Conservation (phyloP, 2,888 invertebrate genomes). For the Odontocerum albicorne region DNA sequence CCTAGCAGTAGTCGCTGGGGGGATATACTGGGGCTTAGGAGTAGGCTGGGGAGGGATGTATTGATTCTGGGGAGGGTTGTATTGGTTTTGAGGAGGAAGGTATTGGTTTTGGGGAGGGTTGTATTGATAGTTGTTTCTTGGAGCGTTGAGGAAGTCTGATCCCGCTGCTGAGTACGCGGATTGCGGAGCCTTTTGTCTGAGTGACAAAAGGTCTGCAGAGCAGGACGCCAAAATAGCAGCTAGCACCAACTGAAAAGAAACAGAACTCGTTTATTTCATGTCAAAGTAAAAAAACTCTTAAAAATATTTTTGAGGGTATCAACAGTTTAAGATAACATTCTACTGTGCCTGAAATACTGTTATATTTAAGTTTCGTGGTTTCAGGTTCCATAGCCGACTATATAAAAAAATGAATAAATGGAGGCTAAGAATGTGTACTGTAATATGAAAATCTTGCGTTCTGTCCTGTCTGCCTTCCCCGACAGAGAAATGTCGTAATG, state of each 20-base stretch:
- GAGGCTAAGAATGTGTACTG: too few relatives aligned
- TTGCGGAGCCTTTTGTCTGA: constrained; percentile 31
- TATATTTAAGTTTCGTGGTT: too few relatives aligned
- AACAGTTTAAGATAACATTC: too few relatives aligned
- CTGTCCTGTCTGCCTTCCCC: too few relatives aligned
- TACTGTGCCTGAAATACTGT: too few relatives aligned
- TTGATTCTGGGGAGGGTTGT: constrained; percentile 40
- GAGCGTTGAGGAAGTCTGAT: constrained; percentile 36
- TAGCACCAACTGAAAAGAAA: constrained; percentile 30
- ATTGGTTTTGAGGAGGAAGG: constrained; percentile 40
- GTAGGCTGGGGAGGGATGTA: constrained; percentile 41
- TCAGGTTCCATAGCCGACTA: too few relatives aligned
- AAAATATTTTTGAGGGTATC: too few relatives aligned
- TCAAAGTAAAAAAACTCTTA: too few relatives aligned
- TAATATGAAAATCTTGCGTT: too few relatives aligned
- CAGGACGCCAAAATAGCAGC: constrained; percentile 30
- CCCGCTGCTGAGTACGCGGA: constrained; percentile 32
- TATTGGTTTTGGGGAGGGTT: constrained; percentile 44
- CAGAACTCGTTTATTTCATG: too few relatives aligned
- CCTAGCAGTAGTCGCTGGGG: constrained; percentile 17
- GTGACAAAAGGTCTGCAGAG: constrained; percentile 31
- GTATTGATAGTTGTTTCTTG: constrained; percentile 36
- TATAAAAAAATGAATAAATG: too few relatives aligned
- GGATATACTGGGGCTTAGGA: constrained; percentile 33
- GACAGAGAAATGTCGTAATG: too few relatives aligned